A percentile compares a stretch with the other conserved stretches of the same genome.
Conservation (phyloP, 2,113 vertebrate species). For the Catagonus wagneri region DNA sequence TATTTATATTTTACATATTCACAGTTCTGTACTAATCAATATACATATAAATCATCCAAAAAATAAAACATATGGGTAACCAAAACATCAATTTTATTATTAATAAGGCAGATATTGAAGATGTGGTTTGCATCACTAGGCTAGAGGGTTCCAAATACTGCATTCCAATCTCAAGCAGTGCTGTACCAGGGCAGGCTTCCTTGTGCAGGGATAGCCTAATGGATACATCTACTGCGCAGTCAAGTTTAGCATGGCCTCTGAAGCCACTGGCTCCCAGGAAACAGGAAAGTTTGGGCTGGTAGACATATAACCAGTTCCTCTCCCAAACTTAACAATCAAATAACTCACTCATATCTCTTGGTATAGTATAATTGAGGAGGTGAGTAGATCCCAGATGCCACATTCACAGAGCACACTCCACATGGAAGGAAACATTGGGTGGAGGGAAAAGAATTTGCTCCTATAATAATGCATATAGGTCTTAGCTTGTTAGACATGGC, state of each 20-base stretch:
- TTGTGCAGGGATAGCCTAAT: neutral
- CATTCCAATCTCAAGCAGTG: neutral
- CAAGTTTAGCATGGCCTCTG: neutral
- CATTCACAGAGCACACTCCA: neutral
- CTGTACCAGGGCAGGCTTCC: neutral
- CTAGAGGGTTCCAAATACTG: neutral
- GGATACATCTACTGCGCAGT: neutral
- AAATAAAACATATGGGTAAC: neutral
- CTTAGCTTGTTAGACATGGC: neutral
- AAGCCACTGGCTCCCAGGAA: neutral
- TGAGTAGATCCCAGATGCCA: neutral
- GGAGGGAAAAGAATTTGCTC: neutral
- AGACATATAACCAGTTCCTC: neutral
- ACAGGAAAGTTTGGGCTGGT: neutral
- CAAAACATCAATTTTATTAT: neutral
- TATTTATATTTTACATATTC: neutral
- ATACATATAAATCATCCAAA: neutral
- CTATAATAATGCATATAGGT: neutral
- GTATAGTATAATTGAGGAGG: neutral
- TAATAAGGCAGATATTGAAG: neutral
- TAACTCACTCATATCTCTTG: neutral
- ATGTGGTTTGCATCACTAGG: neutral
- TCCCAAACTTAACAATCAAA: neutral
- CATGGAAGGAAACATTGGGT: neutral
- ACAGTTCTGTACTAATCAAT: neutral